Evolutionary conservation across 64 coral and sea anemone species (phyloP).

Genomic region (Stichodactyla helianthus): DNA sequence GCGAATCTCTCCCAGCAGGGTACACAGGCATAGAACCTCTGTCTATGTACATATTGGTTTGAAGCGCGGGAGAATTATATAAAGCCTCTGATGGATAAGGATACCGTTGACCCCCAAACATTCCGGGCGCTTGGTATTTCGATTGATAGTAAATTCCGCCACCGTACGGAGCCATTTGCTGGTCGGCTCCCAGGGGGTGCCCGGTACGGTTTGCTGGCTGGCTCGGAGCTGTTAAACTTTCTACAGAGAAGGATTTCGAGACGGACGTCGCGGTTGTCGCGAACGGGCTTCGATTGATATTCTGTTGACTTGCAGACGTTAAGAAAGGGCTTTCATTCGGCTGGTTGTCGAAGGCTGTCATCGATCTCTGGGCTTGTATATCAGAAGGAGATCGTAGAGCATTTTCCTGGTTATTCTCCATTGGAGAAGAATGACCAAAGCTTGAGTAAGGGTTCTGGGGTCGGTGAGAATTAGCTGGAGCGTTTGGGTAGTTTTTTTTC

Average conservation of each 20-base stretch:
- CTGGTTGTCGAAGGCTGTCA: constrained; percentile 34
- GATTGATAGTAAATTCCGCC: constrained; percentile 70
- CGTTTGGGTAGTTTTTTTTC: constrained; percentile 2
- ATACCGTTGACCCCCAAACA: constrained; percentile 81
- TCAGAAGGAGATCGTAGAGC: constrained; percentile 58
- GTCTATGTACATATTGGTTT: constrained; percentile 70
- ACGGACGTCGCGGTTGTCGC: constrained; percentile 31
- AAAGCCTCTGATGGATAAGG: constrained; percentile 63
- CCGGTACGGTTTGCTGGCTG: constrained; percentile 58
- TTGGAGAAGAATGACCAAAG: constrained; percentile 15
- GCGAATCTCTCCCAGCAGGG: constrained; percentile 68
- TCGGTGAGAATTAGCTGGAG: not conserved
- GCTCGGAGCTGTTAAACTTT: constrained; percentile 83
- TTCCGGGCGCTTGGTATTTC: constrained; percentile 71
- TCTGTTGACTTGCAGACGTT: constrained; percentile 43
- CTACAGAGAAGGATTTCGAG: constrained; percentile 86
- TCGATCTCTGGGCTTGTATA: not conserved
- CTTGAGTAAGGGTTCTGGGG: constrained; percentile 24
- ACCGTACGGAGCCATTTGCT: constrained; percentile 69
- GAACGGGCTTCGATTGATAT: constrained; percentile 36
- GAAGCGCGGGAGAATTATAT: constrained; percentile 68
- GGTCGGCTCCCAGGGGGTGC: constrained; percentile 50
- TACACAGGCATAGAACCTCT: constrained; percentile 75
- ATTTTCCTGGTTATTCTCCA: constrained; percentile 41
- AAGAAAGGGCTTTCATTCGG: constrained; percentile 79